These are phyloP conservation scores for Chionis minor DNA, from an alignment of 2,113 vertebrate species.

Conservation along the genomic window DNA sequence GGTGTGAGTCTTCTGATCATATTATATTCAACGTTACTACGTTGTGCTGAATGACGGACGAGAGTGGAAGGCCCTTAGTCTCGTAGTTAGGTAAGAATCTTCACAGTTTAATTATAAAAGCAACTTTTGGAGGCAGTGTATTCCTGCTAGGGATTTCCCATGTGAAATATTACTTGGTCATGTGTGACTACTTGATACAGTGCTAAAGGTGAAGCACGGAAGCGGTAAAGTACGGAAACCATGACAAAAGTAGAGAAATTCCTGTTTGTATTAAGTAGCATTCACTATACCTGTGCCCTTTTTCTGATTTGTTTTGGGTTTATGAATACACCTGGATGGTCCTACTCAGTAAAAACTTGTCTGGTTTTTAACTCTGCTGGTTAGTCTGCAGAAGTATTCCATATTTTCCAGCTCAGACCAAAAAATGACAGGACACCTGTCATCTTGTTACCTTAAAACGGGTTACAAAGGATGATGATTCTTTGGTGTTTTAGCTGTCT, in stretches of 20 bases:
- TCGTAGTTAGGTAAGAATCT: not conserved
- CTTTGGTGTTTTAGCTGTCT: not conserved
- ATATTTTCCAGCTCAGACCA: not conserved
- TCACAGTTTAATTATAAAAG: not conserved
- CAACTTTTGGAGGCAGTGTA: not conserved
- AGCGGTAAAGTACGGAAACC: not conserved
- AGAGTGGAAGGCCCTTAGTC: not conserved
- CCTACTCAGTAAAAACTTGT: not conserved
- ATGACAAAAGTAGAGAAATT: not conserved
- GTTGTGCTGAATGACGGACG: not conserved
- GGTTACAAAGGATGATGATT: not conserved
- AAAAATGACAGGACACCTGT: not conserved
- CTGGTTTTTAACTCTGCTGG: not conserved
- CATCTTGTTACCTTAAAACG: not conserved
- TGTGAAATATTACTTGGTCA: not conserved
- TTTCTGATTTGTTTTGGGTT: not conserved
- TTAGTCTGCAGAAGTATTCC: not conserved
- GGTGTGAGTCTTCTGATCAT: not conserved
- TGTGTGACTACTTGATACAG: not conserved
- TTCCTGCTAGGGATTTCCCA: not conserved
- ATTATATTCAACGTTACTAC: accelerated
- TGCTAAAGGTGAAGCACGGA: not conserved
- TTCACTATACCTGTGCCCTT: not conserved
- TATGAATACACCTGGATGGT: not conserved
- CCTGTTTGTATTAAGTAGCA: not conserved